A percentile compares a stretch with the other conserved stretches of the same genome.
Evolutionary conservation across 2,113 vertebrate species (phyloP).

Genomic region (Amblyornis subalaris): DNA sequence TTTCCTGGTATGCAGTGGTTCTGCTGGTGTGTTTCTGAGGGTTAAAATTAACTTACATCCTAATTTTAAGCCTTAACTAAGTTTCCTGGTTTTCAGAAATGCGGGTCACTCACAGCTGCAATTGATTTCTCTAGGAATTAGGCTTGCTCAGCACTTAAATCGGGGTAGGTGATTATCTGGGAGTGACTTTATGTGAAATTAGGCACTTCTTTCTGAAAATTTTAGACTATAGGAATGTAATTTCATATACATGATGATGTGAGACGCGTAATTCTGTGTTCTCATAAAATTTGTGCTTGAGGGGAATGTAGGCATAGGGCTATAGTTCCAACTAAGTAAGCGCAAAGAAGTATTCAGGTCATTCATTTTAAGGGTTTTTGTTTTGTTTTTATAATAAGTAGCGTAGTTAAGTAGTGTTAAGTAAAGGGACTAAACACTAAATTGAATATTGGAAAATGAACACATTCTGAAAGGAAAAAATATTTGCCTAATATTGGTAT

Average conservation of each 20-base stretch:
- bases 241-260: not conserved
- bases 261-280: not conserved
- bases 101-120: not conserved
- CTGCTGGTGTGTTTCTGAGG: not conserved
- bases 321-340: not conserved
- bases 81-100: not conserved
- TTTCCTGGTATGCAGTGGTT: not conserved
- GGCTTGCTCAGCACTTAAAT: conserved; percentile 10
- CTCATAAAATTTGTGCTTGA: not conserved
- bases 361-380: not conserved
- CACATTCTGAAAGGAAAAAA: not conserved
- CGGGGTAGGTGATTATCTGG: not conserved
- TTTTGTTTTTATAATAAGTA: not conserved
- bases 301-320: not conserved
- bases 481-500: not conserved
- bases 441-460: not conserved
- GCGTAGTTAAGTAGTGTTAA: not conserved
- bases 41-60: not conserved
- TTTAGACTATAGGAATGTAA: not conserved
- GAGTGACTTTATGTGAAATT: not conserved
- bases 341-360: not conserved
- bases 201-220: not conserved
- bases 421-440: not conserved
- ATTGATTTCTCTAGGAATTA: conserved; percentile 33
- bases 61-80: not conserved